Conservation (phyloP, 2,113 vertebrate genomes). For the Albula goreensis region DNA sequence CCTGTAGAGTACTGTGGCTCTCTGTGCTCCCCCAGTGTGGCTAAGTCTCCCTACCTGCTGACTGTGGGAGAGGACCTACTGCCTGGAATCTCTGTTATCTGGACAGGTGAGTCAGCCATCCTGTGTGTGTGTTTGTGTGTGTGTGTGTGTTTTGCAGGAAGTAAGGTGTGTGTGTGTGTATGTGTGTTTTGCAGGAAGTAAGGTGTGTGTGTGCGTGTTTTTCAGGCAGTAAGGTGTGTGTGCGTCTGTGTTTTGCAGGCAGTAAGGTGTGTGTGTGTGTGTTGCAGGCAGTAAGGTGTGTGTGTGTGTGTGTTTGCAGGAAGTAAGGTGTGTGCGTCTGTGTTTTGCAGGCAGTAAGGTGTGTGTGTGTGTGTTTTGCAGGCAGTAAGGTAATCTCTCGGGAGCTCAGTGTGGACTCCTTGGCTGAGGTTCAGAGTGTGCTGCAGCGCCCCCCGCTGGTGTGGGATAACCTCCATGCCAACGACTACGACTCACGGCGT, state of each 20-base stretch:
- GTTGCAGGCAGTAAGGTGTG: constrained; percentile 66
- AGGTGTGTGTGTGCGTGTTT: not conserved
- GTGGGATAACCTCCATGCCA: constrained; percentile 87
- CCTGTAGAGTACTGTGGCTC: constrained; percentile 80
- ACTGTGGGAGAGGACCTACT: constrained; percentile 78
- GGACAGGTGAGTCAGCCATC: constrained; percentile 73
- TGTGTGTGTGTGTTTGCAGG: not conserved
- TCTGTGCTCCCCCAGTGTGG: constrained; percentile 77
- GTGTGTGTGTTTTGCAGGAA: constrained; percentile 59
- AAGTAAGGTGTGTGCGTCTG: no score
- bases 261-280: not conserved
- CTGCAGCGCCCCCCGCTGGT: constrained; percentile 72
- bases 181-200: not conserved
- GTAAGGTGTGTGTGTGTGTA: constrained; percentile 58
- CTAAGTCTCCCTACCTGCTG: constrained; percentile 77
- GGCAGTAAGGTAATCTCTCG: constrained; percentile 81
- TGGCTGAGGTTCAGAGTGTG: constrained; percentile 76
- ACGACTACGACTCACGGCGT: constrained; percentile 82
- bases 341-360: no score
- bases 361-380: constrained; percentile 38
- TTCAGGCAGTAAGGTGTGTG: constrained; percentile 45
- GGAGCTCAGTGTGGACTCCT: constrained; percentile 67
- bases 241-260: no score
- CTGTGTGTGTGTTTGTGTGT: not conserved
- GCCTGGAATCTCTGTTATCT: constrained; percentile 75